A percentile compares a stretch with the other conserved stretches of the same genome.
Conservation (phyloP, 2,888 invertebrate genomes). For the Pollenia griseotomentosa region DNA sequence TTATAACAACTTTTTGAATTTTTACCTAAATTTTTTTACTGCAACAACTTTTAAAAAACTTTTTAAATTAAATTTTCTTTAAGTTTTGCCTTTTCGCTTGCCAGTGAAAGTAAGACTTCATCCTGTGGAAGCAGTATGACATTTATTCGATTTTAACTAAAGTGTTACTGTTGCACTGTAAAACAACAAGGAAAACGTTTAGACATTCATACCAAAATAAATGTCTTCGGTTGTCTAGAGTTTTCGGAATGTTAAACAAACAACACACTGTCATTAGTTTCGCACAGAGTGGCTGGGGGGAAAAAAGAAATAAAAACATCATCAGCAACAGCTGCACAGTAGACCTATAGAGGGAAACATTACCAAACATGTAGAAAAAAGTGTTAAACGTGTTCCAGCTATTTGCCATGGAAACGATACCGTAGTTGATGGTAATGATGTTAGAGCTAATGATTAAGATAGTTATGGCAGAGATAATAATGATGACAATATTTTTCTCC, state of each 20-base stretch:
- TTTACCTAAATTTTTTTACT: not conserved
- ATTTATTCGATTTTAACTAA: slow-evolving; percentile 36
- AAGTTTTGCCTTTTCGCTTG: not conserved
- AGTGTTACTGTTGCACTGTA: not conserved
- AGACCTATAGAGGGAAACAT: slow-evolving; percentile 14
- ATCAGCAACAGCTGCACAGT: not conserved
- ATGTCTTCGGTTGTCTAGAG: not conserved
- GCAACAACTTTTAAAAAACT: slow-evolving; percentile 22
- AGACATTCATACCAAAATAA: slow-evolving; percentile 1
- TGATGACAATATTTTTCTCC: slow-evolving; percentile 47
- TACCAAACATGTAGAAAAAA: slow-evolving; percentile 18
- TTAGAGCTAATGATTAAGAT: slow-evolving; percentile 24
- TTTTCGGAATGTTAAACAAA: slow-evolving; percentile 16
- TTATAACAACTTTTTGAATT: no score
- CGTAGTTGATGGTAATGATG: slow-evolving; percentile 6
- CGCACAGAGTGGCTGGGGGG: not conserved
- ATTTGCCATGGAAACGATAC: not conserved
- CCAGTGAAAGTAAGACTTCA: slow-evolving; percentile 1
- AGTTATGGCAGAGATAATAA: slow-evolving; percentile 13
- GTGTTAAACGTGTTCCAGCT: slow-evolving; percentile 29
- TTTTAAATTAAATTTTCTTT: no score
- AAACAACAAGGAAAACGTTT: not conserved
- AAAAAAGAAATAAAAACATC: not conserved
- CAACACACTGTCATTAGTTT: not conserved
- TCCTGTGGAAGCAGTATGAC: not conserved